phyloP scores from a whole-genome alignment of 2,888 invertebrate species.

The Melolontha melolontha region DNA sequence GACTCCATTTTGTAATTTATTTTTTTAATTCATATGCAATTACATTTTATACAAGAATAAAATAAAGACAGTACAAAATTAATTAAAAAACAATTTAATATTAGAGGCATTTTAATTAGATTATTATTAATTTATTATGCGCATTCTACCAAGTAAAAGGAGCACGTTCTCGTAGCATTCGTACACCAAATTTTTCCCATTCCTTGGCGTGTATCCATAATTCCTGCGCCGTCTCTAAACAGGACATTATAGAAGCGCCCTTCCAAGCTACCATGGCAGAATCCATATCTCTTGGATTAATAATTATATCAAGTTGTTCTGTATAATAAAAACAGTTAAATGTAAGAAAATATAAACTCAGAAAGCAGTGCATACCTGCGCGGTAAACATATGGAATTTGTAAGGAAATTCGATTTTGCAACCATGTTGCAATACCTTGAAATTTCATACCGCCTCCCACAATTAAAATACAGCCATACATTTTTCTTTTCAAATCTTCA shows the following conservation, averaged over 20 bases:
- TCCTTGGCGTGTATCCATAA: conserved; percentile 89
- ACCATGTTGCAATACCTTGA: conserved; percentile 85
- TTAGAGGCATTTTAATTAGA: no score
- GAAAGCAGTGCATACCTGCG: conserved; percentile 49
- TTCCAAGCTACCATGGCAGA: conserved; percentile 93
- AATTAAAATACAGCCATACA: conserved; percentile 92
- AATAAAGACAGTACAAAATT: no score
- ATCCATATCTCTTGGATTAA: conserved; percentile 92
- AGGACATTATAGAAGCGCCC: conserved; percentile 93
- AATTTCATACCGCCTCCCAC: conserved; percentile 94
- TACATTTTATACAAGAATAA: no score
- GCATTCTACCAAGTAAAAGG: conserved; percentile 85
- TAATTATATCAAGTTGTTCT: conserved; percentile 89
- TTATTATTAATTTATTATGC: no score
- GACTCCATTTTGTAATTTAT: no score
- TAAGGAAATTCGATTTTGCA: conserved; percentile 86
- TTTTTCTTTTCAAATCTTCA: conserved; percentile 91
- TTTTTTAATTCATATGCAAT: no score
- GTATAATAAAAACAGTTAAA: no score
- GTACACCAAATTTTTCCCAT: conserved; percentile 88
- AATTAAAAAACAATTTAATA: no score
- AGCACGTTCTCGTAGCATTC: conserved; percentile 88
- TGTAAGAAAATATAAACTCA: conserved; percentile 44
- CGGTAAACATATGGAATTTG: conserved; percentile 67
- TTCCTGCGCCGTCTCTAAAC: conserved; percentile 92